Evolutionary conservation across 2,888 invertebrate genomes (phyloP).

Genomic region (Abrostola tripartita): DNA sequence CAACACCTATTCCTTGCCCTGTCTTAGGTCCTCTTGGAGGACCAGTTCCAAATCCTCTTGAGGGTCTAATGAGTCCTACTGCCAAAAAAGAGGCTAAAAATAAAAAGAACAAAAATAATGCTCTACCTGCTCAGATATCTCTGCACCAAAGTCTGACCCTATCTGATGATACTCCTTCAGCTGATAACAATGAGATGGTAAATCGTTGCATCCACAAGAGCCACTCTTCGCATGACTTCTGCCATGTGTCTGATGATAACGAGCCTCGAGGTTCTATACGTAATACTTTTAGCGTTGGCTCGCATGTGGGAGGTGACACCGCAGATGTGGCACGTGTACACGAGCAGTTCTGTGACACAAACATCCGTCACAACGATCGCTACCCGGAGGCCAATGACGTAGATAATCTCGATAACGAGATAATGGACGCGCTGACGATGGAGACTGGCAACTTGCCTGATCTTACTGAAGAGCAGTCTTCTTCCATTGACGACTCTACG

Average conservation of each 20-base stretch:
- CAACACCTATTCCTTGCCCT: slow-evolving; percentile 28
- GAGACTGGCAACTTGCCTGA: slow-evolving; percentile 80
- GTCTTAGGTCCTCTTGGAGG: slow-evolving; percentile 23
- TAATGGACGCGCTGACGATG: slow-evolving; percentile 77
- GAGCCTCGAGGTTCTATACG: slow-evolving; percentile 56
- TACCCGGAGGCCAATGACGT: slow-evolving; percentile 81
- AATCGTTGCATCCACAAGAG: slow-evolving; percentile 70
- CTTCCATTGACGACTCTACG: slow-evolving; percentile 79
- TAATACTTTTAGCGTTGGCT: slow-evolving; percentile 63
- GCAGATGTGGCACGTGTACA: slow-evolving; percentile 44
- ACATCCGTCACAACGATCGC: slow-evolving; percentile 81
- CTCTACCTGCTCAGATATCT: slow-evolving; percentile 48
- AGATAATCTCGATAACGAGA: slow-evolving; percentile 78
- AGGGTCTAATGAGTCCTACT: neutral
- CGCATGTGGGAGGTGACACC: slow-evolving; percentile 58
- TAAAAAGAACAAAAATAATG: slow-evolving; percentile 52
- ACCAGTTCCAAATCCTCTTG: slow-evolving; percentile 5
- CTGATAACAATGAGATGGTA: slow-evolving; percentile 66
- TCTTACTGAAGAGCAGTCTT: slow-evolving; percentile 79
- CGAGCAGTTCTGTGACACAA: slow-evolving; percentile 74
- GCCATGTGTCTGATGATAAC: slow-evolving; percentile 49
- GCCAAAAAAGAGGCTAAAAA: slow-evolving; percentile 52
- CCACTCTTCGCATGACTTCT: slow-evolving; percentile 71
- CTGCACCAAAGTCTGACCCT: slow-evolving; percentile 75
- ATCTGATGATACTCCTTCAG: slow-evolving; percentile 43